Conservation (phyloP, 1,140 invertebrate genomes). For the Hylaeus volcanicus region DNA sequence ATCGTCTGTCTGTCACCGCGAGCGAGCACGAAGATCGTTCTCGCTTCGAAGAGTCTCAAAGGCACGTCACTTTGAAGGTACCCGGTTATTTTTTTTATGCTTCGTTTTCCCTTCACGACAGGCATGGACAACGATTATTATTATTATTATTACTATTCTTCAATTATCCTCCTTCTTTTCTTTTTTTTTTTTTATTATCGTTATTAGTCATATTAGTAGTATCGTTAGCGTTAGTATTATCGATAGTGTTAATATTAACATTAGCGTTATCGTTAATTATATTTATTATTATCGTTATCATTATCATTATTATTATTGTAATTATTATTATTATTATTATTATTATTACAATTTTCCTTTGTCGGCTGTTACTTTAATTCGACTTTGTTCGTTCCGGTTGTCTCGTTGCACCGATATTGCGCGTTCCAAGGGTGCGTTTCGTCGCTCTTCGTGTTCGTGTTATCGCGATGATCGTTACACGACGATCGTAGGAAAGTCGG, state of each 20-base stretch:
- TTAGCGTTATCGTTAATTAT: constrained; percentile 42
- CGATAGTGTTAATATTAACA: constrained; percentile 34
- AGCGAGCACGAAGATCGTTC: constrained; percentile 34
- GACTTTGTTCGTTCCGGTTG: constrained; percentile 2
- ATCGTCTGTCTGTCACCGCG: constrained; percentile 10
- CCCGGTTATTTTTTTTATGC: constrained; percentile 34
- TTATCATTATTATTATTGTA: constrained; percentile 21
- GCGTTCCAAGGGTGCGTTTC: constrained; percentile 35
- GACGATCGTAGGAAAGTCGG: neutral
- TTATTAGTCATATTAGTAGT: constrained; percentile 48
- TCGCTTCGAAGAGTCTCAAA: constrained; percentile 58
- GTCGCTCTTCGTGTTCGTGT: constrained; percentile 25
- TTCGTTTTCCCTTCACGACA: constrained; percentile 38
- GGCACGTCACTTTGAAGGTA: constrained; percentile 62
- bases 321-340: constrained; percentile 35
- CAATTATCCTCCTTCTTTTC: neutral
- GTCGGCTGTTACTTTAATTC: constrained; percentile 22
- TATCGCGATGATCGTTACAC: neutral
- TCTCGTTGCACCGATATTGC: constrained; percentile 45
- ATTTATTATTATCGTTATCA: neutral
- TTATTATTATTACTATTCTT: constrained; percentile 24
- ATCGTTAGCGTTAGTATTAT: constrained; percentile 21
- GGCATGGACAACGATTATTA: constrained; percentile 33
- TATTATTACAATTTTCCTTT: constrained; percentile 35
- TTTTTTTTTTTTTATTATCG: neutral